A percentile compares a stretch with the other conserved stretches of the same genome.
These are phyloP conservation scores for Mionectes olivaceus DNA, from an alignment of 2,797 vertebrate species.

Conservation along the genomic window DNA sequence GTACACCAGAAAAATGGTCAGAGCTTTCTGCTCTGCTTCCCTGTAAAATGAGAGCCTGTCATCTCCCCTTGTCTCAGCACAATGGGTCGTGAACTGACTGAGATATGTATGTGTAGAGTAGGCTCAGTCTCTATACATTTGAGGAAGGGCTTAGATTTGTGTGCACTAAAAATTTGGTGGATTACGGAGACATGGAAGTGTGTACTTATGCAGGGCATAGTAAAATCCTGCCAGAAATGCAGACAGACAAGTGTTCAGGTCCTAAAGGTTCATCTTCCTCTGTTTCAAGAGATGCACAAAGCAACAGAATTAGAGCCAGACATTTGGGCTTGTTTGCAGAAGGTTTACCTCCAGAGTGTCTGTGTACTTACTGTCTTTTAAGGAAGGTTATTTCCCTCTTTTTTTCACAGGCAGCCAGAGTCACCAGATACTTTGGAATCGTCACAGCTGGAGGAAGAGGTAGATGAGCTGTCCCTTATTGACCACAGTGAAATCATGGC, in stretches of 20 bases:
- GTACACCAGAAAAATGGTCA: neutral
- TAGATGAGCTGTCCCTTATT: constrained; percentile 94
- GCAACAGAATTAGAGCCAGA: neutral
- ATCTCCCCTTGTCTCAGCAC: neutral
- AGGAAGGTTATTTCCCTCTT: neutral
- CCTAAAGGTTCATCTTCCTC: constrained; percentile 7
- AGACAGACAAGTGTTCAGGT: neutral
- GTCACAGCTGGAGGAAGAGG: constrained; percentile 83
- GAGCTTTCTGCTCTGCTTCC: neutral
- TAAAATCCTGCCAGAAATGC: constrained; percentile 18
- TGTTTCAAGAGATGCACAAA: constrained; percentile 13
- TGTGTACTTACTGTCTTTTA: neutral
- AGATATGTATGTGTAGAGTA: neutral
- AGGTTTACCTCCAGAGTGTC: neutral
- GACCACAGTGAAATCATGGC: constrained; percentile 96
- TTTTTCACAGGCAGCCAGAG: constrained; percentile 74
- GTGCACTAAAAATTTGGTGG: constrained; percentile 27
- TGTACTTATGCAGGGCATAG: neutral
- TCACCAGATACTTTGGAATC: constrained; percentile 80
- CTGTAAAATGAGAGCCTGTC: neutral
- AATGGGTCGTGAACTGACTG: neutral
- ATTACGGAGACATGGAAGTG: constrained; percentile 24
- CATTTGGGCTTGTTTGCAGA: neutral
- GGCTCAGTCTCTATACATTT: neutral
- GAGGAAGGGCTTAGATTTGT: constrained; percentile 51